Conservation (phyloP, 2,888 invertebrate species). For the Drosophila multiciliata region DNA sequence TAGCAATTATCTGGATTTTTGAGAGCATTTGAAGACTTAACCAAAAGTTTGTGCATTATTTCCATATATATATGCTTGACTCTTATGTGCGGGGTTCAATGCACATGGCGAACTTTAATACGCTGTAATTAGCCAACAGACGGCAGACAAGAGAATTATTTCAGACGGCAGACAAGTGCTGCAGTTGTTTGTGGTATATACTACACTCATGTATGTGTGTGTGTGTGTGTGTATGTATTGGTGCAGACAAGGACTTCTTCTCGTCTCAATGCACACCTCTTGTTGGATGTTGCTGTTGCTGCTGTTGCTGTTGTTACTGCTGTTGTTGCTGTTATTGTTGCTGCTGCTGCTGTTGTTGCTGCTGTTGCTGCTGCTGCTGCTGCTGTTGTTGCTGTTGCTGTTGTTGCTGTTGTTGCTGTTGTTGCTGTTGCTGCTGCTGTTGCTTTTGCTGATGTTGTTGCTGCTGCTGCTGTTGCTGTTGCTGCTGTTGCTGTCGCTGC, state of each 20-base stretch:
- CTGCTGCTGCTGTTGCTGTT: not conserved
- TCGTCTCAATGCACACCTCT: slow-evolving; percentile 24
- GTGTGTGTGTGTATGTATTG: not conserved
- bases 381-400: too few relatives aligned
- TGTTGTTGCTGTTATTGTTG: slow-evolving; percentile 1
- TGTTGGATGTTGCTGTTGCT: slow-evolving; percentile 4
- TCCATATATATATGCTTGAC: not conserved
- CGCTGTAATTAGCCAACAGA: slow-evolving; percentile 40
- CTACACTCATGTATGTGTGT: not conserved
- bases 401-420: not conserved
- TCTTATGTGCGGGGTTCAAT: slow-evolving; percentile 24
- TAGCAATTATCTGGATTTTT: slow-evolving; percentile 66
- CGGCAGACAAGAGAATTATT: slow-evolving; percentile 13
- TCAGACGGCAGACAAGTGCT: slow-evolving; percentile 41
- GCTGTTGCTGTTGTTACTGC: not conserved
- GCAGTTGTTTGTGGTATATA: slow-evolving; percentile 55
- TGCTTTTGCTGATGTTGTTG: not conserved
- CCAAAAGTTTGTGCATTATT: slow-evolving; percentile 29
- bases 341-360: not conserved
- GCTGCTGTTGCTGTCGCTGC: not conserved
- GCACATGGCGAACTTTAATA: slow-evolving; percentile 32
- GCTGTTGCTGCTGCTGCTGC: not conserved
- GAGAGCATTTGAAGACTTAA: not conserved
- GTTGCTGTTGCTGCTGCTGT: not conserved
- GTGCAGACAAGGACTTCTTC: slow-evolving; percentile 14